Percentiles rank a stretch among this genome's conserved stretches.
These are phyloP conservation scores for Malurus alboscapulatus DNA, from an alignment of 2,113 vertebrate genomes.

Conservation along the genomic window DNA sequence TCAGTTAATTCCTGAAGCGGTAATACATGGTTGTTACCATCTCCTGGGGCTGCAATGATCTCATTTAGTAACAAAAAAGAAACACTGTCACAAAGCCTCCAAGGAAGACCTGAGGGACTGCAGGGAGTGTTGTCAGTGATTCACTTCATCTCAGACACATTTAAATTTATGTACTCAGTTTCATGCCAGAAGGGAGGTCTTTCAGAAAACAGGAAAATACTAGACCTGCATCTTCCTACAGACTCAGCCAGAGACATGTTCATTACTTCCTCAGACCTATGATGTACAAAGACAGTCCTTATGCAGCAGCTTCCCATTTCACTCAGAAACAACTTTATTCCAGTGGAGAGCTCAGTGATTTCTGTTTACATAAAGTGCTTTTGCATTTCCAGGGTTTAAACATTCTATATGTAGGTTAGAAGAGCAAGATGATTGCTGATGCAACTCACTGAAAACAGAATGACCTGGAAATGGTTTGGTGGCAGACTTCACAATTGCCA, in stretches of 20 bases:
- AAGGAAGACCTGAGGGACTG: background rate
- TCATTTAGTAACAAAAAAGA: background rate
- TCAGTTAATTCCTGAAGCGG: background rate
- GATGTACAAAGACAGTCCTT: background rate
- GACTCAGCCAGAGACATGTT: background rate
- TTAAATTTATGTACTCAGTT: background rate
- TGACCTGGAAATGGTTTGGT: background rate
- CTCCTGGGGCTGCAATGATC: background rate
- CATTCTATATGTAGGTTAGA: background rate
- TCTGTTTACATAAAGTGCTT: background rate
- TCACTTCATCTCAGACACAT: constrained; percentile 1
- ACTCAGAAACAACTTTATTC: background rate
- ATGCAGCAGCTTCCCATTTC: background rate
- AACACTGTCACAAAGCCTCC: background rate
- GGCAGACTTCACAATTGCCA: background rate
- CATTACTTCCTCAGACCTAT: background rate
- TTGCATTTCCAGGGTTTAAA: background rate
- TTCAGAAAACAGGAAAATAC: background rate
- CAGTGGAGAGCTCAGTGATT: background rate
- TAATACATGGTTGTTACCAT: background rate
- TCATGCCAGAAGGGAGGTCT: background rate
- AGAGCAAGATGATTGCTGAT: background rate
- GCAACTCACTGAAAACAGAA: background rate
- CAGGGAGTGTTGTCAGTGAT: background rate
- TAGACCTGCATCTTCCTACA: background rate